Base-by-base conservation (phyloP, 1,140 invertebrate genomes). In the Calosoma granatense region DNA sequence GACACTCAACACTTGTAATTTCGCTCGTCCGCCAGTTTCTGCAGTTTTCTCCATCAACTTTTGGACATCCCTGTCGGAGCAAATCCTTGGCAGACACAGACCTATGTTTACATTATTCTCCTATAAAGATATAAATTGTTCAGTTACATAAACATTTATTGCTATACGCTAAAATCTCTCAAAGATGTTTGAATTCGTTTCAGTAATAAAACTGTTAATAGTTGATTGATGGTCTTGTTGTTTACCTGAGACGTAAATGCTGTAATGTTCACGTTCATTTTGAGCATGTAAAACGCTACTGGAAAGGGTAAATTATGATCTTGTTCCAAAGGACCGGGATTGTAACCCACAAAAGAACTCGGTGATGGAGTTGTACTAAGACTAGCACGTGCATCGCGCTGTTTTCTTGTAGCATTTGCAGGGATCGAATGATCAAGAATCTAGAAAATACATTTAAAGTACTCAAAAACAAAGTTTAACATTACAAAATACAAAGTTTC, bases 71-170 rank as follows among this genome's bases (percentile, higher is more conserved):
- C 76, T 64, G 14, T 79, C 76, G 2, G 70, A 73, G 67, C 87
- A 91, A 0, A 78, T 77, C 22, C 77, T 76, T 2, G 88, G 88
- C 30, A 90, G 71, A 64, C 88, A 91, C 1, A 88, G 69, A 0
- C 87, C 87, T 12, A 89, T 68, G 55, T 87, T 81, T 22, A 89
- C 72, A 2, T 79, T 72, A 65, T 65, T 77, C 17, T 4, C 63
- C 80, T 81, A 71, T 68, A 72, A 64, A 60, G 55, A 36, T 54
- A 26, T 58, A 30, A 39, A 51, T 51, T 17, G 26, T n/a, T 41
- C 51, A 55, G 0, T 52, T 41, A 41, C 1, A 22, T 56, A 60
- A 22, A 22, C 51, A 54, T 53, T 26, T 53, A 19, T 22, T 52
- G 22, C 11, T 60, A 53, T 53, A 53, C 15, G 26, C 56, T 47